Percentiles rank a stretch among this genome's conserved stretches.
phyloP scores from a whole-genome alignment of 2,797 vertebrate genomes.

The Chiroxiphia lanceolata region DNA sequence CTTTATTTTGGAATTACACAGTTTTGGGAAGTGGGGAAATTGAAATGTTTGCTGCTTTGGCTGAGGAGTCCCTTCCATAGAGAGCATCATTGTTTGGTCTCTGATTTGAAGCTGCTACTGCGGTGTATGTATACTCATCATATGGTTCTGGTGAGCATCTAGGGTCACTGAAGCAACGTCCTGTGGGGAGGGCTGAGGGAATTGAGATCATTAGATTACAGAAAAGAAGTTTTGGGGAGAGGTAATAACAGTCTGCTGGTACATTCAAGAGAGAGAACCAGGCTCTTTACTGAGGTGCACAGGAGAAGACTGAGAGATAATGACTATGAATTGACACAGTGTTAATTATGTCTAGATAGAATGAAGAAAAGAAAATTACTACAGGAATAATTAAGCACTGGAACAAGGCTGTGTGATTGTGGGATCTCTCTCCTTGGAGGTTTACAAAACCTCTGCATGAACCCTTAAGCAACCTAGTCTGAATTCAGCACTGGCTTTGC shows the following conservation, averaged over 20 bases:
- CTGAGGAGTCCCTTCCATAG: not conserved
- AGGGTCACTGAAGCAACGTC: not conserved
- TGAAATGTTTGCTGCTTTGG: not conserved
- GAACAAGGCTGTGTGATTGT: not conserved
- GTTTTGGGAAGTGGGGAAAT: not conserved
- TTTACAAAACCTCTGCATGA: not conserved
- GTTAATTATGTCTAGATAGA: not conserved
- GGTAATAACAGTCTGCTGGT: not conserved
- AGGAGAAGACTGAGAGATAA: not conserved
- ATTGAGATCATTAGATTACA: not conserved
- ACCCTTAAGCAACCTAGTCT: not conserved
- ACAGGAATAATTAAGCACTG: not conserved
- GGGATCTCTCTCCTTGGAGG: not conserved
- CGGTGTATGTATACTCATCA: not conserved
- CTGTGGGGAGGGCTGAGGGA: not conserved
- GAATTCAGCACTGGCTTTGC: not conserved
- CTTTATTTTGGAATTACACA: not conserved
- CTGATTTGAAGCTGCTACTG: not conserved
- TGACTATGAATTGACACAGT: not conserved
- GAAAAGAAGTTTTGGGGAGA: not conserved
- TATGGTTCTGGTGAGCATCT: not conserved
- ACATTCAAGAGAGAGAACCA: not conserved
- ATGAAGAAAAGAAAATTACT: not conserved
- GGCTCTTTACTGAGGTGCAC: not conserved
- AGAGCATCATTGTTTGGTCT: fast-evolving